A percentile compares a stretch with the other conserved stretches of the same genome.
Evolutionary conservation across 2,797 vertebrate species (phyloP).

Genomic region (Sparus aurata): DNA sequence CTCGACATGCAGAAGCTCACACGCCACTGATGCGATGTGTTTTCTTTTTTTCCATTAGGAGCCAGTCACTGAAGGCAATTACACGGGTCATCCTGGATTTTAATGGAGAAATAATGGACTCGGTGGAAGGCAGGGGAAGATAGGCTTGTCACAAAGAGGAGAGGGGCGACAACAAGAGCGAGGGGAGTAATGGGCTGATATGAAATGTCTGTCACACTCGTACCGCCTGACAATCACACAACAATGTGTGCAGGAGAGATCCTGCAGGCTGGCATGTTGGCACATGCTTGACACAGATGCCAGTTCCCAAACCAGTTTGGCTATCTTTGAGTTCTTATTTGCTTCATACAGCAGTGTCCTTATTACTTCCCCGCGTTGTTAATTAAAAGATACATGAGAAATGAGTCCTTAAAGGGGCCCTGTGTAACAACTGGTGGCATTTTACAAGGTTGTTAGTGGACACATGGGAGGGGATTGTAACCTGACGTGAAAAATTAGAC

Average conservation of each 20-base stretch:
- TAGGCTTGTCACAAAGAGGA: conserved; percentile 3
- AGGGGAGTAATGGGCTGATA: conserved; percentile 24
- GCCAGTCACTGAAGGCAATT: conserved; percentile 61
- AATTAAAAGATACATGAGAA: background rate
- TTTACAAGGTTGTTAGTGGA: no score
- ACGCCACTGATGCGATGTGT: conserved; percentile 28
- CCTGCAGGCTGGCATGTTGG: background rate
- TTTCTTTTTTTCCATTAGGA: conserved; percentile 40
- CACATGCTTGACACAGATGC: background rate
- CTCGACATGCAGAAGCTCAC: conserved; percentile 24
- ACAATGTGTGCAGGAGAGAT: background rate
- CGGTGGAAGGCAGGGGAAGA: conserved; percentile 21
- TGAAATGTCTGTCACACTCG: conserved; percentile 33
- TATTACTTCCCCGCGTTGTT: background rate
- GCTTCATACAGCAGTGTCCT: background rate
- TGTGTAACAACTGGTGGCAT: no score
- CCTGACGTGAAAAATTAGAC: no score
- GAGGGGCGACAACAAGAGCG: background rate
- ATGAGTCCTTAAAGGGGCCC: background rate
- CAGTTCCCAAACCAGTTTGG: background rate
- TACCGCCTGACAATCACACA: conserved; percentile 14
- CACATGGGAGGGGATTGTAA: no score
- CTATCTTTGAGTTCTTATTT: background rate
- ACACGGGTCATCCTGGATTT: conserved; percentile 64
- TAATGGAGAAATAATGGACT: conserved; percentile 72